Percentiles rank a stretch among this genome's conserved stretches.
phyloP scores from a whole-genome alignment of 2,113 vertebrate genomes.

The Melanostigma gelatinosum region DNA sequence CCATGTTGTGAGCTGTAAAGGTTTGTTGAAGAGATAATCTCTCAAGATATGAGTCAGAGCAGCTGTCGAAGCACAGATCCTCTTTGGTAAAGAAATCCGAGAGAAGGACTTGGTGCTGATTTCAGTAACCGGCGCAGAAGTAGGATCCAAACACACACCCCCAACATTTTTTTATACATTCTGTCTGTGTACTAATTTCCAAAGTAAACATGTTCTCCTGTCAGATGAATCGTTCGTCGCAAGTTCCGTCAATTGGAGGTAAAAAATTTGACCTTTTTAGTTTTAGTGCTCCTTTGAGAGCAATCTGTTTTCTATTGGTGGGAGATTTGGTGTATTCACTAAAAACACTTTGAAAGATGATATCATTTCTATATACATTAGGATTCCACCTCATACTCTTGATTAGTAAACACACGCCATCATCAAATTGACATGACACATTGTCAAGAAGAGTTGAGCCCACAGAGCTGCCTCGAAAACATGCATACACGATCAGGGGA shows the following conservation, averaged over 20 bases:
- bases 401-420: background rate
- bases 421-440: background rate
- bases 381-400: background rate
- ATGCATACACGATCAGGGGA: too few relatives aligned
- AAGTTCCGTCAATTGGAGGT: background rate
- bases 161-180: background rate
- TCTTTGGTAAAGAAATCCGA: background rate
- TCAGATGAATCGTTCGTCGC: background rate
- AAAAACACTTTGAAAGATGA: too few relatives aligned
- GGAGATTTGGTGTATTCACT: background rate
- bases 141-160: background rate
- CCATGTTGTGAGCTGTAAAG: background rate
- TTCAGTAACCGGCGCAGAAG: constrained; percentile 11
- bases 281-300: background rate
- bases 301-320: background rate
- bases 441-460: too few relatives aligned
- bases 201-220: constrained; percentile 7
- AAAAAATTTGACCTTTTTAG: background rate
- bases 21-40: background rate
- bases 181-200: background rate
- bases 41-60: background rate
- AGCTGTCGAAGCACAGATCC: constrained; percentile 18
- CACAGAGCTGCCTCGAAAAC: too few relatives aligned
- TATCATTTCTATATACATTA: background rate
- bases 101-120: background rate